These are phyloP conservation scores for Clarias macrocephalus DNA, from an alignment of 2,113 vertebrate species.

Conservation along the genomic window DNA sequence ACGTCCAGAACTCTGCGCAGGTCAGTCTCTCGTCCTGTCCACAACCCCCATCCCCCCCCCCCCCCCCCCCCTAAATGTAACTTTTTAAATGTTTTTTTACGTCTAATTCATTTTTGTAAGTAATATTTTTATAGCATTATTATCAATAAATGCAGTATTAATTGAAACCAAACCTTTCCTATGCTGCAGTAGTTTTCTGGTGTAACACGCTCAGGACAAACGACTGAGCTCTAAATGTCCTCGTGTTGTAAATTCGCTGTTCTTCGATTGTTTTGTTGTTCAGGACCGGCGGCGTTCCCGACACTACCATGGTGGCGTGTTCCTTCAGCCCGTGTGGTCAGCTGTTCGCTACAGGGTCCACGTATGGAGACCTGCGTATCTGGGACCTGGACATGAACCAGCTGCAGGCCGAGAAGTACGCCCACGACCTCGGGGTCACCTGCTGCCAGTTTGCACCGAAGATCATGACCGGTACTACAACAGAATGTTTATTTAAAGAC, in stretches of 20 bases:
- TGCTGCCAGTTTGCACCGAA: constrained; percentile 86
- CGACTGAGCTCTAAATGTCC: background rate
- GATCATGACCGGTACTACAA: constrained; percentile 64
- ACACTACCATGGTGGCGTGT: constrained; percentile 87
- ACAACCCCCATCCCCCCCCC: no score
- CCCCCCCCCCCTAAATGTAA: no score
- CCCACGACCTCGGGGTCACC: constrained; percentile 91
- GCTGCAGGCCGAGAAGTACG: constrained; percentile 82
- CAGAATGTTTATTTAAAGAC: no score
- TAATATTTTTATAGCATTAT: background rate
- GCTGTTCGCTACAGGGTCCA: constrained; percentile 89
- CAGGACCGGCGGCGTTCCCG: constrained; percentile 82
- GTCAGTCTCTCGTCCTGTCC: constrained; percentile 60
- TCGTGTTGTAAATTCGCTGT: background rate
- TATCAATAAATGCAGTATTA: background rate
- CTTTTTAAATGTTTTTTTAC: no score
- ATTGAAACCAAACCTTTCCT: background rate
- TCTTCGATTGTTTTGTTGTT: constrained; percentile 35
- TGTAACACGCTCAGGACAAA: background rate
- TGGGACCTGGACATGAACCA: constrained; percentile 89
- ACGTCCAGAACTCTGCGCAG: constrained; percentile 71
- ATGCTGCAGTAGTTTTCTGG: background rate
- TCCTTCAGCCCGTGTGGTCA: constrained; percentile 87
- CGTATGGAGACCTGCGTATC: constrained; percentile 87
- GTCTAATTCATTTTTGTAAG: no score